phyloP scores from a whole-genome alignment of 2,113 vertebrate genomes.

The Chaetodon auriga region DNA sequence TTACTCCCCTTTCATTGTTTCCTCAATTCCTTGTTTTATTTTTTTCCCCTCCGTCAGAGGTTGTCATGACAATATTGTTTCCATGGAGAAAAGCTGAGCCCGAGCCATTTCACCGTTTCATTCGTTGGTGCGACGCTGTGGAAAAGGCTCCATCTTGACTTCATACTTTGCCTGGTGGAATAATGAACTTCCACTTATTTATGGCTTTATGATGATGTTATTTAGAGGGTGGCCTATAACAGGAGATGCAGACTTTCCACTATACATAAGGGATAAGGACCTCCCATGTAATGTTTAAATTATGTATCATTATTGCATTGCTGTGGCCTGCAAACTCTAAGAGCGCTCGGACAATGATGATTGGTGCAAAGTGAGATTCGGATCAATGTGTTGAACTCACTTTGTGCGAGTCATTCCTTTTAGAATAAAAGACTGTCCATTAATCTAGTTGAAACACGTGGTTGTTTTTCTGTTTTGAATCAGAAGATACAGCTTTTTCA shows the following conservation, averaged over 20 bases:
- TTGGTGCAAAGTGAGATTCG: not conserved
- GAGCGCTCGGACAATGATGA: not conserved
- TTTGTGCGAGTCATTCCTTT: constrained; percentile 1
- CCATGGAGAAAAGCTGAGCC: constrained; percentile 84
- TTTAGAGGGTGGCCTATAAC: not conserved
- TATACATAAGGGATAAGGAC: not conserved
- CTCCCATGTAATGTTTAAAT: not conserved
- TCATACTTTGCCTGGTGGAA: constrained; percentile 24
- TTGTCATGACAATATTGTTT: constrained; percentile 87
- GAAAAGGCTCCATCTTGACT: constrained; percentile 50
- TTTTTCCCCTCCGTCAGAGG: constrained; percentile 72
- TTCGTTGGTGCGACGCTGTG: constrained; percentile 39
- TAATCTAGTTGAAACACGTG: not conserved
- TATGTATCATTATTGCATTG: not conserved
- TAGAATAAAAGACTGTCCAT: not conserved
- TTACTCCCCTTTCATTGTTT: constrained; percentile 65
- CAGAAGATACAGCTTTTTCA: not conserved
- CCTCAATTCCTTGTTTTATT: constrained; percentile 50
- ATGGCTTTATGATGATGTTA: constrained; percentile 6
- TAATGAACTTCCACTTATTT: constrained; percentile 16
- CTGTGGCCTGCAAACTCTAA: not conserved
- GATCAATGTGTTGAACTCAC: constrained; percentile 8
- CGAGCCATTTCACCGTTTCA: constrained; percentile 60
- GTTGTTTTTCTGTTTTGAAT: not conserved
- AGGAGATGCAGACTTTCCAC: not conserved